phyloP scores from a whole-genome alignment of 2,113 vertebrate species.

The Chrysochloris asiatica region DNA sequence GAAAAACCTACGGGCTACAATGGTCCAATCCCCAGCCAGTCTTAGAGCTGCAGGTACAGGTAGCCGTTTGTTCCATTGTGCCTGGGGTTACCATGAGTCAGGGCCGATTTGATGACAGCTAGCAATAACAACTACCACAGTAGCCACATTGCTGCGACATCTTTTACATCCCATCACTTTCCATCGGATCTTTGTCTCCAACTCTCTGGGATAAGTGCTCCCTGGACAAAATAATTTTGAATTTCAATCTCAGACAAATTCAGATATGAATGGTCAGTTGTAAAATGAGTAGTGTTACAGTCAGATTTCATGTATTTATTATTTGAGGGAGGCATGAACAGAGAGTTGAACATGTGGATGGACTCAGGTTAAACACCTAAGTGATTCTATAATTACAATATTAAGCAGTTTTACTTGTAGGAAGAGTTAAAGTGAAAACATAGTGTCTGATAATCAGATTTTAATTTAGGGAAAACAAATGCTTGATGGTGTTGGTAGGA shows the following conservation, averaged over 20 bases:
- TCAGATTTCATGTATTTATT: constrained; percentile 38
- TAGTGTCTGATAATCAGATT: constrained; percentile 50
- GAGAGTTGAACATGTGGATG: background rate
- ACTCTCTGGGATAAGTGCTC: background rate
- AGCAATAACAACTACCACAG: background rate
- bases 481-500: background rate
- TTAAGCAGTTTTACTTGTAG: constrained; percentile 42
- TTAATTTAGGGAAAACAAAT: constrained; percentile 45
- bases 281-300: background rate
- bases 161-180: background rate
- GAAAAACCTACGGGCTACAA: background rate
- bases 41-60: background rate
- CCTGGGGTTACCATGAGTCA: background rate
- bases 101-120: background rate
- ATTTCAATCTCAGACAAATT: constrained; percentile 8
- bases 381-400: constrained; percentile 48
- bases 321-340: background rate
- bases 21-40: background rate
- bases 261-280: background rate
- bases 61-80: background rate
- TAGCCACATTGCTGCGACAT: background rate
- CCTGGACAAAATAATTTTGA: background rate
- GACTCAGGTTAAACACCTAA: constrained; percentile 48
- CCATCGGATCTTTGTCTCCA: background rate
- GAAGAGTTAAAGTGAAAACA: constrained; percentile 21